These are phyloP conservation scores for Cydia fagiglandana DNA, from an alignment of 1,140 invertebrate species.

Conservation along the genomic window DNA sequence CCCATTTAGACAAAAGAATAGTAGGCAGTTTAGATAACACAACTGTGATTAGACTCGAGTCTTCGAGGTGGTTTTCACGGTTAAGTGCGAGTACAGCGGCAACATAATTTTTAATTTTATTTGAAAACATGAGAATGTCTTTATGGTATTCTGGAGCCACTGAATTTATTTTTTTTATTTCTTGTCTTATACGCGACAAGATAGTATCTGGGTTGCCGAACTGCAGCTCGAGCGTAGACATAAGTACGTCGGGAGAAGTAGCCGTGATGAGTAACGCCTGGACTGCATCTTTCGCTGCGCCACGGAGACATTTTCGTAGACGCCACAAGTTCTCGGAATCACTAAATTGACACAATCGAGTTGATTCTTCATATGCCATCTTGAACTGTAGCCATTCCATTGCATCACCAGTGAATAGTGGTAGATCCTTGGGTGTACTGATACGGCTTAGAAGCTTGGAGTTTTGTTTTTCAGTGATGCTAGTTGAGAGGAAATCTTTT, in stretches of 20 bases:
- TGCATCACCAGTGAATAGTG: background rate
- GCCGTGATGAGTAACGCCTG: slow-evolving; percentile 42
- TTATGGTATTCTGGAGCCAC: slow-evolving; percentile 40
- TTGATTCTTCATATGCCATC: background rate
- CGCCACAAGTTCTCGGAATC: slow-evolving; percentile 31
- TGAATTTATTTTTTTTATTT: slow-evolving; percentile 39
- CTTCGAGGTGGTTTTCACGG: slow-evolving; percentile 38
- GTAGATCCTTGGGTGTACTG: slow-evolving; percentile 41
- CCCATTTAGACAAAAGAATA: slow-evolving; percentile 40
- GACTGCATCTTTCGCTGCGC: slow-evolving; percentile 44
- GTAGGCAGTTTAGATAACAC: slow-evolving; percentile 36
- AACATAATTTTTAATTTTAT: slow-evolving; percentile 41
- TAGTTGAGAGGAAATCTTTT: slow-evolving; percentile 7
- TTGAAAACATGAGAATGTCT: slow-evolving; percentile 40
- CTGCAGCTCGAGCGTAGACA: slow-evolving; percentile 44
- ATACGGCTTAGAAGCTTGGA: slow-evolving; percentile 35
- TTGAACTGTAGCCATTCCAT: slow-evolving; percentile 12
- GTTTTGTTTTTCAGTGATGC: background rate
- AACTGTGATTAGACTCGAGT: slow-evolving; percentile 19
- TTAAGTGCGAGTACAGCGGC: slow-evolving; percentile 36
- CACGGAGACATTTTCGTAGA: slow-evolving; percentile 42
- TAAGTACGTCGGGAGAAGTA: slow-evolving; percentile 38
- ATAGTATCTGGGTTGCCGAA: slow-evolving; percentile 45
- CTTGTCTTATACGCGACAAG: slow-evolving; percentile 37
- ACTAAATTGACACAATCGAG: background rate